Evolutionary conservation across 2,888 invertebrate species (phyloP), one percentile per base, ranked within the genome.

Genomic region (Ferrisia virgata): DNA sequence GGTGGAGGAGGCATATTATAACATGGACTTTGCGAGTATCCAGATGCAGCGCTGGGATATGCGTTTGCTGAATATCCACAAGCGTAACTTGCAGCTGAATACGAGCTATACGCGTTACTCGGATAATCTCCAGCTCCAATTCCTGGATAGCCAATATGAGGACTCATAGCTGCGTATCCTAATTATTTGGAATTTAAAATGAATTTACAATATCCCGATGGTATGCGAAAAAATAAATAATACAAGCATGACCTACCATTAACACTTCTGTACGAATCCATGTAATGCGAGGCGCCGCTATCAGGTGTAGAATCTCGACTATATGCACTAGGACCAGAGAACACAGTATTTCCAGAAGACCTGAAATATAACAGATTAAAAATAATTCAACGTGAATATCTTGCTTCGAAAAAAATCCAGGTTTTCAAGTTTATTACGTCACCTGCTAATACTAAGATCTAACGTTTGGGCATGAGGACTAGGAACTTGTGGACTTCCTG

Each of bases 391-490:
- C 39, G 39, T 8, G 78, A 43, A 39, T 9, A 1, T 18, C 1
- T 36, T 79, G 6, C 28, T 53, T 8, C 0, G 53, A n/a, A 2
- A 22, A 15, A 6, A 33, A n/a, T n/a, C 36, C 2, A 28, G n/a
- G 33, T 76, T 18, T 76, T 2, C 6, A 33, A 6, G 31, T 28
- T 15, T 69, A 31, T 0, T 28, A 31, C 43, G 86, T 88, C 90
- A 95, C 95, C 95, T 94, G 91, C 94, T 95, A 87, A 96, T 95
- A 90, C 95, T 95, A 89, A 95, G 92, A 91, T 96, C 95, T 89
- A 95, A 91, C 87, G 95, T 95, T 89, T 96, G 95, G 87, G 95
- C 95, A 90, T 95, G 95, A 86, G 95, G 95, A 91, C 95, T 95
- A 88, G 95, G 95, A 90, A 95, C 95, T 91, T 95, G 95, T 86